Evolutionary conservation across 2,888 invertebrate species (phyloP).

Genomic region (Meteorus cinctellus): DNA sequence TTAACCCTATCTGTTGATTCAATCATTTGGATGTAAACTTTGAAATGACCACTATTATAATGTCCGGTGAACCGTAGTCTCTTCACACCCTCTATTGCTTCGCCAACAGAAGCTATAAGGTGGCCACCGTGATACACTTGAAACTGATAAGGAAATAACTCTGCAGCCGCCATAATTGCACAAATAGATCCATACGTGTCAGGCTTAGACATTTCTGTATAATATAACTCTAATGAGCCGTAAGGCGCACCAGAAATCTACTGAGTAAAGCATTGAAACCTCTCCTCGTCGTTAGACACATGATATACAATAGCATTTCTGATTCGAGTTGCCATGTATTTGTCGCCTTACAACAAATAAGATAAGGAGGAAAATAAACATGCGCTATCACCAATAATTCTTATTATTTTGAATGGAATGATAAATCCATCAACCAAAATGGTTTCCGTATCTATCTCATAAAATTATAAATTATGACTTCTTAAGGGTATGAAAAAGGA

Average conservation of each 20-base stretch:
- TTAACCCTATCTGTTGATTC: background rate
- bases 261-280: constrained; percentile 28
- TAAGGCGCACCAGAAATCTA: background rate
- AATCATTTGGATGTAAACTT: background rate
- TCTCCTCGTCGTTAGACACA: constrained; percentile 9
- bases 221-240: background rate
- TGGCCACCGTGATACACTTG: constrained; percentile 25
- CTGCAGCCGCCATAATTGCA: constrained; percentile 22
- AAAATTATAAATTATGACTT: no score
- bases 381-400: no score
- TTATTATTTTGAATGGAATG: no score
- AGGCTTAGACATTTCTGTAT: background rate
- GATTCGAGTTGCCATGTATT: constrained; percentile 10
- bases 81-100: no score
- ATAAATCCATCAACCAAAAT: no score
- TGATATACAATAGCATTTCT: constrained; percentile 10
- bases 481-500: no score
- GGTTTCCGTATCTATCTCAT: no score
- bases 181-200: constrained; percentile 27
- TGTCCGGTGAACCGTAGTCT: no score
- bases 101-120: background rate
- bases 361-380: no score
- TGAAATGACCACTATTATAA: no score
- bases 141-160: constrained; percentile 26
- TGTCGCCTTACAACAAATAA: constrained; percentile 4